Percentiles rank a stretch among this genome's conserved stretches.
These are phyloP conservation scores for Gambusia yucatana DNA, from an alignment of 2,797 vertebrate genomes.

Conservation along the genomic window DNA sequence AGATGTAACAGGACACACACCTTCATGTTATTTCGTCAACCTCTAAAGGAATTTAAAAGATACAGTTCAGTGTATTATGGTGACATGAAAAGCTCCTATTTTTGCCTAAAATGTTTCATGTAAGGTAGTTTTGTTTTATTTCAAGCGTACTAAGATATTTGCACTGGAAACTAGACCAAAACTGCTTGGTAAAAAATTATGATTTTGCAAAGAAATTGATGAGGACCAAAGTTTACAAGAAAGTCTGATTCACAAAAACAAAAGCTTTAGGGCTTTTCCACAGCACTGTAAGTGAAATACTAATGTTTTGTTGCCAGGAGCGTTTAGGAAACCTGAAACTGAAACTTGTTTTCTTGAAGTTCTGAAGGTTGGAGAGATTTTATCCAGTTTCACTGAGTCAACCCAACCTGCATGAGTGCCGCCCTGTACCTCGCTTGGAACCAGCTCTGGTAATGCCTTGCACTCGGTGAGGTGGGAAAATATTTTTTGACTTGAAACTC, in stretches of 20 bases:
- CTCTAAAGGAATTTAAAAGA: neutral
- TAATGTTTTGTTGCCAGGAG: neutral
- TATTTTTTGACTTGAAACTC: conserved; percentile 33
- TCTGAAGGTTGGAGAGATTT: neutral
- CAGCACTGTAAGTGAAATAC: neutral
- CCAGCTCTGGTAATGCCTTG: conserved; percentile 48
- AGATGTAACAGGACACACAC: neutral
- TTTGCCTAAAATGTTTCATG: neutral
- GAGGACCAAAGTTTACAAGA: neutral
- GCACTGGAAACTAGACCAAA: too few relatives aligned
- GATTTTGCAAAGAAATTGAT: neutral
- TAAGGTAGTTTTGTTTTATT: too few relatives aligned
- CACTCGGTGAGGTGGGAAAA: conserved; percentile 27
- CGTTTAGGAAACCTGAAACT: neutral
- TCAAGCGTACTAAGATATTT: too few relatives aligned
- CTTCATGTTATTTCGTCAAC: neutral
- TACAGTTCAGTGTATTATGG: too few relatives aligned
- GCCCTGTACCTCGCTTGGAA: neutral
- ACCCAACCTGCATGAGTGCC: neutral
- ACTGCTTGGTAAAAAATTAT: too few relatives aligned
- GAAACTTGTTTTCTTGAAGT: neutral
- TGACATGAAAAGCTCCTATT: neutral
- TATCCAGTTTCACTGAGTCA: neutral
- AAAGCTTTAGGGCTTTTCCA: neutral
- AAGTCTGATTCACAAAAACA: neutral